Evolutionary conservation across 2,113 vertebrate genomes (phyloP).

Genomic region (Hyaena hyaena): DNA sequence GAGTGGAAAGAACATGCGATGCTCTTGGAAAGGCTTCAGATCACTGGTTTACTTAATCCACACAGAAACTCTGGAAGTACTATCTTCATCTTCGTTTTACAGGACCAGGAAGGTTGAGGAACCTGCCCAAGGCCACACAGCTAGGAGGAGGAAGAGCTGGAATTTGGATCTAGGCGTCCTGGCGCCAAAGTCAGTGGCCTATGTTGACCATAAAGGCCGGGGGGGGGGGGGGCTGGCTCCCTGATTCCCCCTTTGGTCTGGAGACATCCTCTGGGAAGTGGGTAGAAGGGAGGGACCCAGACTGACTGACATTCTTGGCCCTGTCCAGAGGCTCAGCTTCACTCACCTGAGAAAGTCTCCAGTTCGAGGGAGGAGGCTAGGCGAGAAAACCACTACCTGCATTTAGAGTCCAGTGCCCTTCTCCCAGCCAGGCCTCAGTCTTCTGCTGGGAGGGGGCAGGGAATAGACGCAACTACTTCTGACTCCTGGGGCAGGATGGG

Average conservation of each 20-base stretch:
- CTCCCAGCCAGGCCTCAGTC: not conserved
- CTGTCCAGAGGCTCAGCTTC: not conserved
- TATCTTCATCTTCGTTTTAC: not conserved
- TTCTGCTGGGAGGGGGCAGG: not conserved
- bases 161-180: not conserved
- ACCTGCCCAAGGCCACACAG: not conserved
- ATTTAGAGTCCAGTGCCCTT: not conserved
- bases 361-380: too few species aligned
- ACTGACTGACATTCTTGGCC: not conserved
- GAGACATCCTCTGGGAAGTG: not conserved
- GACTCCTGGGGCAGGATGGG: not conserved
- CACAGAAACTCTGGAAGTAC: not conserved
- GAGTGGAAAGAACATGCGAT: not conserved
- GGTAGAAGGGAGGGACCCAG: fast-evolving
- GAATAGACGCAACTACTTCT: not conserved
- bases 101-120: not conserved
- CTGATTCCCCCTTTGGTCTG: not conserved
- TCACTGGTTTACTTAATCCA: not conserved
- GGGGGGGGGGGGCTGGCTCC: not conserved
- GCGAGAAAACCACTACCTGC: not conserved
- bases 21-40: not conserved
- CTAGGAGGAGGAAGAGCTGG: not conserved
- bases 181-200: not conserved
- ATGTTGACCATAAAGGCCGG: too few species aligned
- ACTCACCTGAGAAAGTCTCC: not conserved